Evolutionary conservation across 2,113 vertebrate species (phyloP), one percentile per base, ranked within the genome.

Genomic region (Noturus placidus): DNA sequence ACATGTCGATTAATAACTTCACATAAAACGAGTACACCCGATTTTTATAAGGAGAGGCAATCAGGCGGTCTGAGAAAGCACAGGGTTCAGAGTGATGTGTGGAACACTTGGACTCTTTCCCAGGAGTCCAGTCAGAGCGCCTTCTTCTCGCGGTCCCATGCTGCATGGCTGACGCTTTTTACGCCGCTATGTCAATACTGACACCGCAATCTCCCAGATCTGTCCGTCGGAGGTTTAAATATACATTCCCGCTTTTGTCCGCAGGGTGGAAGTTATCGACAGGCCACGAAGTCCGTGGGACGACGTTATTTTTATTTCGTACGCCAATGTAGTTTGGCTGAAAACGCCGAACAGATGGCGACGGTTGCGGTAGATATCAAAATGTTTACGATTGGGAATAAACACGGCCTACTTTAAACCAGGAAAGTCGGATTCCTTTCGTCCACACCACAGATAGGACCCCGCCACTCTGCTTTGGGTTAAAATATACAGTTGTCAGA

Each of bases 401-500:
- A 96, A 95, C 94, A 96, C 78, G 89, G 92, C 91, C 93, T 94
- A 93, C 94, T 94, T 94, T 94, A 91, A 93, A 93, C 90, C 90
- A 86, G 89, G 86, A 89, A 94, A 94, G 91, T 90, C 92, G 78
- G 93, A 95, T 95, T 95, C 92, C 93, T 89, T 94, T 93, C 91
- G 91, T 92, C 90, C 85, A 89, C 87, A n/a, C 70, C 87, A 91
- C 86, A 94, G 94, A 94, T 95, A 94, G 92, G 86, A 91, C 93
- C 91, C 92, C 65, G 93, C 92, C 93, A 93, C 92, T 92, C 91
- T 88, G 92, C 93, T 93, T 92, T 91, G 94, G 92, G 93, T 93
- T 95, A 94, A 95, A 95, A 95, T 95, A 95, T 93, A 94, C 94
- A 95, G 92, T 94, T 95, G 95, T 95, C 94, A 95, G 91, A 93